Conservation (phyloP, 2,797 vertebrate genomes). For the Sphenodon punctatus region DNA sequence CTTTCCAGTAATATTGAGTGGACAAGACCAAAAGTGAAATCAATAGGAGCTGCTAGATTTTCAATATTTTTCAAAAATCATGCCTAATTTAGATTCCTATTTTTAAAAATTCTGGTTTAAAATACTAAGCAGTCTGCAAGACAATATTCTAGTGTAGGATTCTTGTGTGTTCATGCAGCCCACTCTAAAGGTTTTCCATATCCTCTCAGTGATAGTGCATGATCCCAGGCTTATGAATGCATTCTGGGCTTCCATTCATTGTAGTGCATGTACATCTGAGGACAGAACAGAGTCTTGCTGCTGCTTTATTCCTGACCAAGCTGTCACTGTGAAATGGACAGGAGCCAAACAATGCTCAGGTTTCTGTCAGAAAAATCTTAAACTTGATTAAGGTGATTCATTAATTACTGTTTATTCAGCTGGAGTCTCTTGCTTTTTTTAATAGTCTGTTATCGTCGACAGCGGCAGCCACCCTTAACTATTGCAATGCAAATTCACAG, state of each 20-base stretch:
- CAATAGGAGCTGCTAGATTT: background rate
- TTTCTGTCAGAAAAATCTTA: background rate
- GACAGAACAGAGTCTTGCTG: background rate
- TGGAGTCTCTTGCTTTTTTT: background rate
- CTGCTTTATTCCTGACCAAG: background rate
- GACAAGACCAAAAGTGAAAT: background rate
- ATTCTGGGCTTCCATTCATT: background rate
- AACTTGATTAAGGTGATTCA: background rate
- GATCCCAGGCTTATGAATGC: no score
- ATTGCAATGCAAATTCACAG: slow-evolving; percentile 1
- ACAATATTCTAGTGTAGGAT: background rate
- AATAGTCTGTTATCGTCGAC: background rate
- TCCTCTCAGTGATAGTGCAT: accelerated
- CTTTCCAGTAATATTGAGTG: background rate
- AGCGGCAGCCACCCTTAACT: background rate
- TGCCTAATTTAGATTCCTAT: no score
- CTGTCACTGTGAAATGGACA: slow-evolving; percentile 4
- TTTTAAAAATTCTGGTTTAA: no score
- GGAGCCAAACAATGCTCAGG: background rate
- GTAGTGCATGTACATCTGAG: background rate
- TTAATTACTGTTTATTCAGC: background rate
- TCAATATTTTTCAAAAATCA: background rate
- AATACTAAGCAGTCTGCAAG: background rate
- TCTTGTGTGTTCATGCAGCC: background rate
- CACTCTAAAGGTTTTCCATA: background rate